Percentiles rank a stretch among this genome's conserved stretches.
Conservation (phyloP, 2,888 invertebrate species). For the Hesperia comma region DNA sequence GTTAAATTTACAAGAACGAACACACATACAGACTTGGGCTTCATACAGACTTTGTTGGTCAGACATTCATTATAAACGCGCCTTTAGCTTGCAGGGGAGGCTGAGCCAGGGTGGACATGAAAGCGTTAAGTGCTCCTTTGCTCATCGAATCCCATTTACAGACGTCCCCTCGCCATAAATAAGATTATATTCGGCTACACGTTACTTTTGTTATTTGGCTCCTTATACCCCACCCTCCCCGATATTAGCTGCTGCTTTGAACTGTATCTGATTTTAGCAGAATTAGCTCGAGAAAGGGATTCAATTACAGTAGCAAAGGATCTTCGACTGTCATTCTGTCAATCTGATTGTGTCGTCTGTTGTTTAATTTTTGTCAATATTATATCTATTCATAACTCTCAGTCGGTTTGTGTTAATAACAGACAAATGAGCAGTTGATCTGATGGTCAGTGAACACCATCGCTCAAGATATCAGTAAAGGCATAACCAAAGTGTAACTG, state of each 20-base stretch:
- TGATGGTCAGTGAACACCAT: too few species aligned
- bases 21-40: too few species aligned
- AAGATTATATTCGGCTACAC: constrained; percentile 73
- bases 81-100: constrained; percentile 59
- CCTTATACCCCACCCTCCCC: constrained; percentile 40
- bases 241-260: constrained; percentile 29
- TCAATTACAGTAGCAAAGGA: background rate
- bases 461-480: too few species aligned
- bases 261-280: constrained; percentile 22
- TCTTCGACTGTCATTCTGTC: too few species aligned
- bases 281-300: background rate
- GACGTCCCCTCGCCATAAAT: constrained; percentile 76
- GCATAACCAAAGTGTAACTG: too few species aligned
- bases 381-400: too few species aligned
- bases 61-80: constrained; percentile 14
- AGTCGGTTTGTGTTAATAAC: background rate
- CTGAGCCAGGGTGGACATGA: constrained; percentile 74
- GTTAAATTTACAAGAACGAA: too few species aligned
- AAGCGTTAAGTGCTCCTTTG: constrained; percentile 80
- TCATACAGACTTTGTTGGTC: background rate
- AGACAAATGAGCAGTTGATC: background rate
- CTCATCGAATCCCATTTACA: constrained; percentile 61
- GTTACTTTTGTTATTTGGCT: constrained; percentile 57
- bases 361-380: too few species aligned
- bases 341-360: too few species aligned